These are phyloP conservation scores for Cheilosia soror DNA, from an alignment of 2,888 invertebrate species.

Conservation along the genomic window DNA sequence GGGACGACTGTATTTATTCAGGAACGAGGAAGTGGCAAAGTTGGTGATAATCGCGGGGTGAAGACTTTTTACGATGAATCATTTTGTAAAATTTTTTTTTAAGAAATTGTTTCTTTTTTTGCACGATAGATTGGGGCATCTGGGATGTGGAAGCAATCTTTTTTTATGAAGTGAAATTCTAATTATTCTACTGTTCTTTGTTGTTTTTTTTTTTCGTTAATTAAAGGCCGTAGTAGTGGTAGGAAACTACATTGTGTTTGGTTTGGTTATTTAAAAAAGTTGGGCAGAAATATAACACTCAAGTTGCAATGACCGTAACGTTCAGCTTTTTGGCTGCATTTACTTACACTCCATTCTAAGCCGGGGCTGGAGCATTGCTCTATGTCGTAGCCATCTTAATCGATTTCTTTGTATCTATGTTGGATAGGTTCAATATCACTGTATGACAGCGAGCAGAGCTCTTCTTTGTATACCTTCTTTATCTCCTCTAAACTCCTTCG, in stretches of 20 bases:
- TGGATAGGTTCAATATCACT: too few species aligned
- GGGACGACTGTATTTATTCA: slow-evolving; percentile 20
- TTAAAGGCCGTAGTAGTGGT: background rate
- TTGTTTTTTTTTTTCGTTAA: background rate
- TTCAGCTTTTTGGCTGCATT: too few species aligned
- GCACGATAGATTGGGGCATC: slow-evolving; percentile 8
- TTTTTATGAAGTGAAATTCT: slow-evolving; percentile 14
- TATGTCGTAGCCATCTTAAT: too few species aligned
- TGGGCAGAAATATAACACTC: background rate
- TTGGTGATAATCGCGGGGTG: slow-evolving; percentile 43
- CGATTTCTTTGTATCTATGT: too few species aligned
- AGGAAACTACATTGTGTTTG: background rate
- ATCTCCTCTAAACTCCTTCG: too few species aligned
- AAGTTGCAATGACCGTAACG: background rate
- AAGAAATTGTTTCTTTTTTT: slow-evolving; percentile 25
- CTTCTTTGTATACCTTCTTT: too few species aligned
- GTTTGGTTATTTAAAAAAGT: background rate
- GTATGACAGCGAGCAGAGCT: too few species aligned
- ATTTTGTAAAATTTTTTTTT: slow-evolving; percentile 26
- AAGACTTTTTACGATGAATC: slow-evolving; percentile 30
- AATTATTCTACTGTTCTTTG: background rate
- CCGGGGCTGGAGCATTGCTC: too few species aligned
- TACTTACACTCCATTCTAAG: too few species aligned
- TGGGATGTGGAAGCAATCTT: slow-evolving; percentile 5
- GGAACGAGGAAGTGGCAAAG: slow-evolving; percentile 17